Conservation (phyloP, 2,888 invertebrate genomes). For the Silvanus unidentatus region DNA sequence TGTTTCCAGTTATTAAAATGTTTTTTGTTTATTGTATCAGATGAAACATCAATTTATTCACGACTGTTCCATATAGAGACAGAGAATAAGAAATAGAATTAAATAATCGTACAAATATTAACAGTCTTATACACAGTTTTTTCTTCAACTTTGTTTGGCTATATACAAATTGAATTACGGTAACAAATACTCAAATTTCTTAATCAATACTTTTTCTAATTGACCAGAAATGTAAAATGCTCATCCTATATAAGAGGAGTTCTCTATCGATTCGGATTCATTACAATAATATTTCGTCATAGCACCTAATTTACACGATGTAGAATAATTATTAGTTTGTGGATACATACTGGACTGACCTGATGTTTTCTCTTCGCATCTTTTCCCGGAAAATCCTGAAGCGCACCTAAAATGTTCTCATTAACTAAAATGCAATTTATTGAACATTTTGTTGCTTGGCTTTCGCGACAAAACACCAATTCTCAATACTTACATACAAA, state of each 20-base stretch:
- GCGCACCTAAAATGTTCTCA: constrained; percentile 59
- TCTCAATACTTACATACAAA: constrained; percentile 72
- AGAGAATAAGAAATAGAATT: too few species aligned
- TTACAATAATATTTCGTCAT: constrained; percentile 68
- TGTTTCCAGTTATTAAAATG: too few species aligned
- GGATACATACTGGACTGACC: constrained; percentile 74
- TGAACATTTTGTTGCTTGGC: constrained; percentile 7
- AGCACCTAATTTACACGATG: constrained; percentile 65
- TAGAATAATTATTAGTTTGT: constrained; percentile 54
- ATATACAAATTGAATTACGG: constrained; percentile 36
- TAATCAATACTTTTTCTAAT: too few species aligned
- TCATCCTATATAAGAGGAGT: constrained; percentile 11
- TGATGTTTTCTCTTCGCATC: constrained; percentile 75
- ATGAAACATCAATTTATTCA: too few species aligned
- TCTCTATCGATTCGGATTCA: constrained; percentile 45
- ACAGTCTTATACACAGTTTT: constrained; percentile 38
- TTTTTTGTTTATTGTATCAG: too few species aligned
- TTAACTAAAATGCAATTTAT: neutral
- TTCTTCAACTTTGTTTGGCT: too few species aligned
- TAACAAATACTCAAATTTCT: constrained; percentile 26
- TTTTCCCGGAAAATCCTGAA: constrained; percentile 71
- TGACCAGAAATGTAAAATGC: too few species aligned
- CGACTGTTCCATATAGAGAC: constrained; percentile 10
- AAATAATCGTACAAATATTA: constrained; percentile 26
- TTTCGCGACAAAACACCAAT: constrained; percentile 11